Evolutionary conservation across 1,140 invertebrate genomes (phyloP), one percentile per base, ranked within the genome.

Genomic region (Drosophila malerkotliana): DNA sequence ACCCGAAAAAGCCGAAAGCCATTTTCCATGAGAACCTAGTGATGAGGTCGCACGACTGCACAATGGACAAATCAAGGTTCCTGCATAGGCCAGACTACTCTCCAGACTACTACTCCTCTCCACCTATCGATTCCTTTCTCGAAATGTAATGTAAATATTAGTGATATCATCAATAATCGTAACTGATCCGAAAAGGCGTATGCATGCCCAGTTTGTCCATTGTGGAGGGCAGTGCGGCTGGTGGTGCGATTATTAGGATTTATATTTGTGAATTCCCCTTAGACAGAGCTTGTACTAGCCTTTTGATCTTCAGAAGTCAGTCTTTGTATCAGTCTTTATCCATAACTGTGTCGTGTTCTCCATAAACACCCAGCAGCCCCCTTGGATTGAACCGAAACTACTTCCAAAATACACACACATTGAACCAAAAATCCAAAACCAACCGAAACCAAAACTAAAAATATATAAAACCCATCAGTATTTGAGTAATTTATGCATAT

Each of bases 11-110:
- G 37, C 63, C 21, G 24, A 72, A 80, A 71, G 47, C 72, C 76
- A 90, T 71, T 71, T 64, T 69, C 64, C 56, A 71, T 71, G 52
- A 71, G 67, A 87, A 79, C 82, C 90, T 91, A 91, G 90, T 91
- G 60, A 60, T 73, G 71, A 66, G 34, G 83, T 67, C 72, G 71
- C 73, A 74, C 75, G 60, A 77, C 83, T 75, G 67, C 80, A 85
- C 90, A 90, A 90, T 91, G 77, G 83, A 91, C 71, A 62, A 53
- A 39, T 49, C 18, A 75, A 81, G 74, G 84, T 64, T 37, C 55
- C 55, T 88, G 84, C 84, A 88, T 79, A 62, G 60, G 72, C 34
- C 75, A 39, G 53, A 47, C 5, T 9, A 47, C 5, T 9, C 39
- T 18, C 54, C 14, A 10, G 30, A 18, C 32, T 9, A 12, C 12